Evolutionary conservation across 2,888 invertebrate genomes (phyloP), one percentile per base, ranked within the genome.

Genomic region (Ormyrus rosae): DNA sequence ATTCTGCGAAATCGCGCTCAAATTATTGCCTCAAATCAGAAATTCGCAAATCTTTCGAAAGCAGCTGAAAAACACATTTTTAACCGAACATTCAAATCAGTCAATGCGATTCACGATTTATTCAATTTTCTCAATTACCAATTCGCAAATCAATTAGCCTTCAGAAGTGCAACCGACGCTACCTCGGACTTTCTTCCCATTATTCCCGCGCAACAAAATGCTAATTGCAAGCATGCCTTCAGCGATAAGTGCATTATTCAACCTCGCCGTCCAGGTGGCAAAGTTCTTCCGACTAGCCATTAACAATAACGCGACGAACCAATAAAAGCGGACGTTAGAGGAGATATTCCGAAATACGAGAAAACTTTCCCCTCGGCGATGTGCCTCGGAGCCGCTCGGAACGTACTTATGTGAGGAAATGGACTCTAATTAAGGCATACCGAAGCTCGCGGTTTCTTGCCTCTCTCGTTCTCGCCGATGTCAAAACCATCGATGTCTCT

Each of bases 361-460:
- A 70, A 13, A 78, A 68, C 61, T 78, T 68, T 78, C 73, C 55
- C 69, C 46, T 60, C 58, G 19, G 51, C 8, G 51, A 60, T 53
- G 34, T 56, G 55, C 61, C 50, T 73, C 63, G 69, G 48, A 1
- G 11, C 6, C 9, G 6, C 19, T 19, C 19, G 19, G 19, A 19
- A 19, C 13, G 19, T 55, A 6, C 34, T 45, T 51, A n/a, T 56
- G 50, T 68, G 19, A 19, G 48, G 63, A 69, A 69, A 63, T 55
- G 19, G 63, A 55, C 53, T 69, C 63, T 69, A 69, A 76, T 69
- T 63, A 61, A 76, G 19, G 55, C 61, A 34, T 55, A 55, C 68
- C 60, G 46, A 53, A 75, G 13, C 5, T 58, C 45, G 8, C 45
- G 9, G 34, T 55, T 48, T n/a, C 34, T 19, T 5, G 5, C 19